These are phyloP conservation scores for Erinaceus europaeus DNA, from an alignment of 2,113 vertebrate species.

Conservation along the genomic window DNA sequence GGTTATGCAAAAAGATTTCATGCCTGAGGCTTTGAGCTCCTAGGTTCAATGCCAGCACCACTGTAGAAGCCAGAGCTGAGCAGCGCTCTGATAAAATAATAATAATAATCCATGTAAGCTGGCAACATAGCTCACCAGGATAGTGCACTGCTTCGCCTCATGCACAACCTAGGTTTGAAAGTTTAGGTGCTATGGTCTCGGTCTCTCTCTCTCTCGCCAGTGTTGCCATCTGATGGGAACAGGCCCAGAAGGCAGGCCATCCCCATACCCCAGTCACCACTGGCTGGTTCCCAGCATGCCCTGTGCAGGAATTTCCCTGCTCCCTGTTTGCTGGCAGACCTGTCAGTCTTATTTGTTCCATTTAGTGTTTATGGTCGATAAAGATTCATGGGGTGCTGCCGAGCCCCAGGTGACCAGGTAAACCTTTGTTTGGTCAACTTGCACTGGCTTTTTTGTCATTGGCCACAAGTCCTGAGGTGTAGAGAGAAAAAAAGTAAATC, in stretches of 20 bases:
- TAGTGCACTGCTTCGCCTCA: no score
- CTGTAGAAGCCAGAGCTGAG: no score
- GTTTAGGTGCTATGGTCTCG: no score
- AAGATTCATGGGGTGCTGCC: background rate
- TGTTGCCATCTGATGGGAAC: background rate
- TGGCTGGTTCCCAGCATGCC: background rate
- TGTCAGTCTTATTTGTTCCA: background rate
- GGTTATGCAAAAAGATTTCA: no score
- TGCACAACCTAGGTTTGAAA: no score
- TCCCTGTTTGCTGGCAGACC: background rate
- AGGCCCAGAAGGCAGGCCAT: background rate
- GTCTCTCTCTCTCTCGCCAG: background rate
- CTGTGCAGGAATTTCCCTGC: background rate
- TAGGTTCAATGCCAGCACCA: no score
- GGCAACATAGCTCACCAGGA: no score
- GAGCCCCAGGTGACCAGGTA: background rate
- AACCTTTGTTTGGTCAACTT: background rate
- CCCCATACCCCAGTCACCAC: fast-evolving
- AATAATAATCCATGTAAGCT: no score
- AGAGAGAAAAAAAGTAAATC: background rate
- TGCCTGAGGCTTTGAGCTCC: background rate
- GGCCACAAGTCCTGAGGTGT: background rate
- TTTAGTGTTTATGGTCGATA: background rate
- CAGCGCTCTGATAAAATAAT: no score
- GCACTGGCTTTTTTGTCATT: background rate